A percentile compares a stretch with the other conserved stretches of the same genome.
These are phyloP conservation scores for Lysandra bellargus DNA, from an alignment of 2,888 invertebrate species.

Conservation along the genomic window DNA sequence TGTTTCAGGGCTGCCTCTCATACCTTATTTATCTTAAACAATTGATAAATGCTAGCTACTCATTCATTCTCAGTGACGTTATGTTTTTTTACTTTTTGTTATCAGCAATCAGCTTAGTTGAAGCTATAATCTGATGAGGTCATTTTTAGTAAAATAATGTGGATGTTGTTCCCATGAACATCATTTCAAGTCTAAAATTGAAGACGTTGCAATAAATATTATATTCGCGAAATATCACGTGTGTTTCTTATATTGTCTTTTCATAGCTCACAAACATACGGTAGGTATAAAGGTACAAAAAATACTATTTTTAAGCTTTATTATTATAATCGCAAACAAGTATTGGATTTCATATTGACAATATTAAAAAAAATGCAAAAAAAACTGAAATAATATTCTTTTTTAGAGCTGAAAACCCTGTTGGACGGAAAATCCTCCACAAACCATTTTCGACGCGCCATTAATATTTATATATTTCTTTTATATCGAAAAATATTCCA, in stretches of 20 bases:
- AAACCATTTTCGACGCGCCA: constrained; percentile 21
- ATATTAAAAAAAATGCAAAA: background rate
- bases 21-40: background rate
- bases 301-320: background rate
- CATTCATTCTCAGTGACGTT: too few species aligned
- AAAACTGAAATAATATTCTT: background rate
- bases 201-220: too few species aligned
- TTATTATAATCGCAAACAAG: background rate
- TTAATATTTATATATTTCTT: constrained; percentile 27
- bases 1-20: background rate
- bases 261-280: too few species aligned
- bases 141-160: too few species aligned
- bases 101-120: too few species aligned
- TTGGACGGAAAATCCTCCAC: constrained; percentile 11
- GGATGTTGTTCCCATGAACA: too few species aligned
- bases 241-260: too few species aligned
- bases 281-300: background rate
- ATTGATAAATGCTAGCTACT: background rate
- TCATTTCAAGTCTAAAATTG: too few species aligned
- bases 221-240: too few species aligned
- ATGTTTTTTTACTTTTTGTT: too few species aligned
- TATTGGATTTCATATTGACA: background rate
- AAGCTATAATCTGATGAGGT: too few species aligned
- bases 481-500: constrained; percentile 26
- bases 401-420: background rate